These are phyloP conservation scores for Tanaodytes sp. DNA, from an alignment of 2,888 invertebrate species.

Conservation along the genomic window DNA sequence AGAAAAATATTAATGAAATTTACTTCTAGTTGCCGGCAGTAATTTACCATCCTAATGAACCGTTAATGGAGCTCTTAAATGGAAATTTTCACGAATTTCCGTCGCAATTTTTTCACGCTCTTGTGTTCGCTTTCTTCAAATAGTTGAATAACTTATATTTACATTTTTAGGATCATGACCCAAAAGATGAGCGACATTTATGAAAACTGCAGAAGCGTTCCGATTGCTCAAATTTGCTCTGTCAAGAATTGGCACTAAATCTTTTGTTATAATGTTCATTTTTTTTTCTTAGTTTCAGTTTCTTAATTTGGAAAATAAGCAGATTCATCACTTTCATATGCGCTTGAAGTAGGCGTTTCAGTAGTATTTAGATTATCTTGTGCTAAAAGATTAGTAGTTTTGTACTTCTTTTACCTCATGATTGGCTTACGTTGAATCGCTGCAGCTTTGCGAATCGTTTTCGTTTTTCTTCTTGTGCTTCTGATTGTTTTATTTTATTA, in stretches of 20 bases:
- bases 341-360: too few relatives aligned
- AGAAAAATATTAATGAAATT: too few relatives aligned
- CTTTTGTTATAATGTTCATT: too few relatives aligned
- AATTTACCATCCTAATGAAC: conserved; percentile 4
- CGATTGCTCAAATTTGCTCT: too few relatives aligned
- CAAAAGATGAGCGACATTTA: too few relatives aligned
- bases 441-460: not conserved
- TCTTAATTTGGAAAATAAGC: not conserved
- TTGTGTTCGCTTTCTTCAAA: not conserved
- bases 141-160: not conserved
- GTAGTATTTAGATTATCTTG: too few relatives aligned
- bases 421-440: not conserved
- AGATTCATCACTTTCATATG: too few relatives aligned
- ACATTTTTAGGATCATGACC: too few relatives aligned
- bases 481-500: not conserved
- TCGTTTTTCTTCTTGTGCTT: not conserved
- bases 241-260: too few relatives aligned
- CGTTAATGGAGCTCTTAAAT: not conserved
- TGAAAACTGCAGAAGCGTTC: too few relatives aligned
- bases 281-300: not conserved
- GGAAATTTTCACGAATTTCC: not conserved
- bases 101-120: not conserved
- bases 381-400: too few relatives aligned
- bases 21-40: too few relatives aligned
- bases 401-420: not conserved